A percentile compares a stretch with the other conserved stretches of the same genome.
phyloP scores from a whole-genome alignment of 1,140 invertebrate genomes.

The Drosophila triauraria region DNA sequence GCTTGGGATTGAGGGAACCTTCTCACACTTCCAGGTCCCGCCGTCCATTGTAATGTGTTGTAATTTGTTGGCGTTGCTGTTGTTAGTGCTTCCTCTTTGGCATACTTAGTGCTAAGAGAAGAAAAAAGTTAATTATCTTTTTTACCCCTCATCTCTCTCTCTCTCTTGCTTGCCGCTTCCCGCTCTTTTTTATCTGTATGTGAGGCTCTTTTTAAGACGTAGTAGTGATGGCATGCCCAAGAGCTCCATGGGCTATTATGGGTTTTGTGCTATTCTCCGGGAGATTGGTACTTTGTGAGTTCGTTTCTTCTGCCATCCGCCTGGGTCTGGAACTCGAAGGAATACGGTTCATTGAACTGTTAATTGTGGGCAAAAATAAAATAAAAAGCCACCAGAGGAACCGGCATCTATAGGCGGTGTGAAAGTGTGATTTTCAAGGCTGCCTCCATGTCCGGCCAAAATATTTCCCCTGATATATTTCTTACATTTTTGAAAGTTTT shows the following conservation, averaged over 20 bases:
- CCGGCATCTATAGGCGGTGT: constrained; percentile 65
- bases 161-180: constrained; percentile 5
- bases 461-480: constrained; percentile 10
- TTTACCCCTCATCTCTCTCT: constrained; percentile 32
- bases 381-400: constrained; percentile 6
- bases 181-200: constrained; percentile 28
- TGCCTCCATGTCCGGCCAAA: constrained; percentile 62
- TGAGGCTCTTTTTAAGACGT: constrained; percentile 16
- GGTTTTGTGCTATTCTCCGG: constrained; percentile 64
- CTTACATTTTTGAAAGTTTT: constrained; percentile 46
- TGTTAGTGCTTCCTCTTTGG: constrained; percentile 69
- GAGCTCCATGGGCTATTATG: constrained; percentile 75
- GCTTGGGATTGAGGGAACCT: constrained; percentile 36
- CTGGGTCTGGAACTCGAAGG: constrained; percentile 47
- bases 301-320: constrained; percentile 70
- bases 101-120: constrained; percentile 71
- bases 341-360: constrained; percentile 75
- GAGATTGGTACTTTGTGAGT: constrained; percentile 68
- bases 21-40: constrained; percentile 45
- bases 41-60: constrained; percentile 62
- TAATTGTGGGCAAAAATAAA: constrained; percentile 71
- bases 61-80: constrained; percentile 65
- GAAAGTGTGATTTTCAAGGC: constrained; percentile 84
- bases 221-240: constrained; percentile 46
- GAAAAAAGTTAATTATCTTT: constrained; percentile 82